A percentile compares a stretch with the other conserved stretches of the same genome.
These are phyloP conservation scores for Drosophila kikkawai DNA, from an alignment of 1,140 invertebrate genomes.

Conservation along the genomic window DNA sequence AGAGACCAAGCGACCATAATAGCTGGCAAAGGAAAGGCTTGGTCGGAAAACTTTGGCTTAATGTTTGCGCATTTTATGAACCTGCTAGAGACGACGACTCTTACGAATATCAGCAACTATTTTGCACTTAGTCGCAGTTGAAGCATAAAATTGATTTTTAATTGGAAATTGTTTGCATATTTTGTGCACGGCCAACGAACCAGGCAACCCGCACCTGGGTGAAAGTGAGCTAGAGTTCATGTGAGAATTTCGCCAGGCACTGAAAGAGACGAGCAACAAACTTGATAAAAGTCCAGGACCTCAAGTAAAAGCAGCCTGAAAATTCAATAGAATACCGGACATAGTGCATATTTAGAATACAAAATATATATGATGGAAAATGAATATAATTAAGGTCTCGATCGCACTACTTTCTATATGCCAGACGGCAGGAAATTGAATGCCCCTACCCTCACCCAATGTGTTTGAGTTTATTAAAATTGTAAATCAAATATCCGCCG, in stretches of 20 bases:
- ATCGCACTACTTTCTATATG: conserved; percentile 10
- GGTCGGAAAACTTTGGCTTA: conserved; percentile 48
- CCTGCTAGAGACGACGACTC: conserved; percentile 20
- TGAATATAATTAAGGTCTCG: background rate
- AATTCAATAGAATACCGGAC: background rate
- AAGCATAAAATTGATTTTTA: conserved; percentile 84
- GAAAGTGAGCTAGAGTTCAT: conserved; percentile 44
- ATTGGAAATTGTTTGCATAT: conserved; percentile 83
- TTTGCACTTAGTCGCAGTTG: conserved; percentile 78
- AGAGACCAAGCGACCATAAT: conserved; percentile 18
- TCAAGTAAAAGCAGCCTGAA: conserved; percentile 12
- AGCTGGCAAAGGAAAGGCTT: background rate
- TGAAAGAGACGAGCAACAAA: conserved; percentile 2
- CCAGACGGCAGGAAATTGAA: conserved; percentile 39
- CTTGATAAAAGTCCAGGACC: conserved; percentile 1
- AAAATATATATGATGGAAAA: background rate
- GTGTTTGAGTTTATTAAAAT: conserved; percentile 51
- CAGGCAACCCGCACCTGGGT: conserved; percentile 23
- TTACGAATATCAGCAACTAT: conserved; percentile 51
- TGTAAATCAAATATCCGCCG: conserved; percentile 51
- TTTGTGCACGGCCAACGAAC: conserved; percentile 36
- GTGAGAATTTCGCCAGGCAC: conserved; percentile 30
- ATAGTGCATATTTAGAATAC: background rate
- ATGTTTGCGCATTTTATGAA: conserved; percentile 58
- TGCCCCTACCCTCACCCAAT: conserved; percentile 1